A percentile compares a stretch with the other conserved stretches of the same genome.
Conservation (phyloP, 2,113 vertebrate genomes). For the Cathartes aura region DNA sequence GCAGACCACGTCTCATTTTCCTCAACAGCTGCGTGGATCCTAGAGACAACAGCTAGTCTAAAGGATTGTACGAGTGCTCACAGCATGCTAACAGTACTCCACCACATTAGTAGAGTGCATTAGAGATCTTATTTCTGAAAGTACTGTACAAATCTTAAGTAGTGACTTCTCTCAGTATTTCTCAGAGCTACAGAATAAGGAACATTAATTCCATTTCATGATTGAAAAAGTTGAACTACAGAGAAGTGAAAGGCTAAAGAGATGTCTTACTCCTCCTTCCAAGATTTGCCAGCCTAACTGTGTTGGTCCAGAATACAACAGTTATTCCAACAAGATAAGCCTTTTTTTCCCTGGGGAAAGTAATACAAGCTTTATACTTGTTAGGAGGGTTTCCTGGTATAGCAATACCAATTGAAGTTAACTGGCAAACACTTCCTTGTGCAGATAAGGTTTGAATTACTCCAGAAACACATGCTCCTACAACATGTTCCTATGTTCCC, state of each 20-base stretch:
- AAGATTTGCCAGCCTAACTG: neutral
- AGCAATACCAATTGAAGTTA: slow-evolving; percentile 10
- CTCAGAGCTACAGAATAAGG: neutral
- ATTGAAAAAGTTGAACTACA: neutral
- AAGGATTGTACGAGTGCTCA: neutral
- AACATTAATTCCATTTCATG: neutral
- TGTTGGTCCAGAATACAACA: neutral
- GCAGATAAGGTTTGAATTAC: slow-evolving; percentile 38
- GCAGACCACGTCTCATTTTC: neutral
- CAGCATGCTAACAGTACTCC: neutral
- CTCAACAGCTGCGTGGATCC: neutral
- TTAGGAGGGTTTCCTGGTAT: slow-evolving; percentile 41
- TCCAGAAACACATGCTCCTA: neutral
- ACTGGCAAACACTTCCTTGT: slow-evolving; percentile 41
- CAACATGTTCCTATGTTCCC: neutral
- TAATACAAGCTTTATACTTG: neutral
- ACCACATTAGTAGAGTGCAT: neutral
- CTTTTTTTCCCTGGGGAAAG: slow-evolving; percentile 34
- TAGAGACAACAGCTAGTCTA: neutral
- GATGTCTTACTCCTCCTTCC: neutral
- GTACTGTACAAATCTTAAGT: neutral
- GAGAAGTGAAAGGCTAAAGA: neutral
- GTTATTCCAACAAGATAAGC: slow-evolving; percentile 5
- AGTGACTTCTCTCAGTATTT: neutral
- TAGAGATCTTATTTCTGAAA: neutral